Percentiles rank a stretch among this genome's conserved stretches.
phyloP scores from a whole-genome alignment of 2,797 vertebrate genomes.

The Pelochelys cantorii region DNA sequence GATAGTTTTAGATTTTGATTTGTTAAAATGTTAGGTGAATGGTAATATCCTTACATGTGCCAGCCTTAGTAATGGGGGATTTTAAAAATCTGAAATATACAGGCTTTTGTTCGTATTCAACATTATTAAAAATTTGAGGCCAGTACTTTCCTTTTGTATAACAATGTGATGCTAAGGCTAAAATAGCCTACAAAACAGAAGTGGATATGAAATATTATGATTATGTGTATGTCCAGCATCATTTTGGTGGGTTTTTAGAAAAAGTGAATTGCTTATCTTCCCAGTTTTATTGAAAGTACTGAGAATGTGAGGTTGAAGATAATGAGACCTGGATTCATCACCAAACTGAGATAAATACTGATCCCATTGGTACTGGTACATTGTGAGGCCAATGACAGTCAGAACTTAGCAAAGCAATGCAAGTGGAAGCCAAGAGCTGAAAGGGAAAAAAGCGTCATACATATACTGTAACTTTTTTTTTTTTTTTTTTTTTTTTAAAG shows the following conservation, averaged over 20 bases:
- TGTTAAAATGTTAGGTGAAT: not conserved
- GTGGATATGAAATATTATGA: not conserved
- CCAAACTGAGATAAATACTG: not conserved
- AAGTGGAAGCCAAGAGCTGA: not conserved
- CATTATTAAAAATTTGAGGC: not conserved
- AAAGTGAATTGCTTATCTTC: not conserved
- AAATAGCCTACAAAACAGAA: not conserved
- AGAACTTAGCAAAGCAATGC: not conserved
- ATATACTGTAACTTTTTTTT: not conserved
- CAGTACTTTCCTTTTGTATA: not conserved
- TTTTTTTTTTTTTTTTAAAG: constrained; percentile 3
- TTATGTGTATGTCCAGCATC: not conserved
- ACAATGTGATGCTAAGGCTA: not conserved
- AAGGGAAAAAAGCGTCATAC: not conserved
- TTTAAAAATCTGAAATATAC: fast-evolving
- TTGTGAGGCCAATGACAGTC: not conserved
- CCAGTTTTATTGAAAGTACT: not conserved
- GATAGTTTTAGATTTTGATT: not conserved
- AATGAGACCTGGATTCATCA: not conserved
- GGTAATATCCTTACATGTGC: not conserved
- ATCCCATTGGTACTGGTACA: fast-evolving
- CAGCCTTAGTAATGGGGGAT: not conserved
- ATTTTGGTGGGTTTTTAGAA: fast-evolving
- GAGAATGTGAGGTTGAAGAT: not conserved
- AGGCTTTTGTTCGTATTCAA: fast-evolving